Percentiles rank a stretch among this genome's conserved stretches.
Evolutionary conservation across 2,797 vertebrate species (phyloP).

Genomic region (Amniataba percoides): DNA sequence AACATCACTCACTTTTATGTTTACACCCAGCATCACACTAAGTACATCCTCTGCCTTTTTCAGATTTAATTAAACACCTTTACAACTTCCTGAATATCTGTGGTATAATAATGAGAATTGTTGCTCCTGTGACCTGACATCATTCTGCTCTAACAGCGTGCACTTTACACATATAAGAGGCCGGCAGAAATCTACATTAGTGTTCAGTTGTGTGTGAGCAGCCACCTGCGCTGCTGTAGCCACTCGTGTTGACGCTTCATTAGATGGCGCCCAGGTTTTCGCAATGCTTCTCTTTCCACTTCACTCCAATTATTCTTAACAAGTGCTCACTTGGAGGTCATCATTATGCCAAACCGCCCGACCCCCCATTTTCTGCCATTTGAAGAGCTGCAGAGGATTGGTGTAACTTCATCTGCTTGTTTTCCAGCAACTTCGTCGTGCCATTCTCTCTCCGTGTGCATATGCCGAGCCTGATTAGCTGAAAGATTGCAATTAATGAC

Average conservation of each 20-base stretch:
- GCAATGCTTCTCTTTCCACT: constrained; percentile 54
- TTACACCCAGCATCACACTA: background rate
- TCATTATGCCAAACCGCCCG: constrained; percentile 36
- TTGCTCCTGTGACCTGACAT: constrained; percentile 2
- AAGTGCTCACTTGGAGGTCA: constrained; percentile 59
- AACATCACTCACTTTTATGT: background rate
- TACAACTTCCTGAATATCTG: background rate
- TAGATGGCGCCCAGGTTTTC: constrained; percentile 52
- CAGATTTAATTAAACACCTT: constrained; percentile 18
- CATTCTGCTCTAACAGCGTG: constrained; percentile 1
- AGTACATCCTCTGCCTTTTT: background rate
- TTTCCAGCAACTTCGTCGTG: constrained; percentile 20
- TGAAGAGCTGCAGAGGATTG: constrained; percentile 19
- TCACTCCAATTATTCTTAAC: constrained; percentile 69
- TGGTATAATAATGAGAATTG: background rate
- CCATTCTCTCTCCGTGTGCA: constrained; percentile 19
- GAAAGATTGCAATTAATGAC: constrained; percentile 18
- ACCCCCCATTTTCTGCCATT: constrained; percentile 30
- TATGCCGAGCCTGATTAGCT: constrained; percentile 21
- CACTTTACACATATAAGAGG: constrained; percentile 1
- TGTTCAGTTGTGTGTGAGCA: constrained; percentile 1
- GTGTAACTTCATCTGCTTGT: constrained; percentile 17
- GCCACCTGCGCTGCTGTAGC: constrained; percentile 28
- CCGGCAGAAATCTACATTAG: background rate
- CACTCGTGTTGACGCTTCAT: constrained; percentile 60